Evolutionary conservation across 1,140 invertebrate species (phyloP).

Genomic region (Drosophila murphyi): DNA sequence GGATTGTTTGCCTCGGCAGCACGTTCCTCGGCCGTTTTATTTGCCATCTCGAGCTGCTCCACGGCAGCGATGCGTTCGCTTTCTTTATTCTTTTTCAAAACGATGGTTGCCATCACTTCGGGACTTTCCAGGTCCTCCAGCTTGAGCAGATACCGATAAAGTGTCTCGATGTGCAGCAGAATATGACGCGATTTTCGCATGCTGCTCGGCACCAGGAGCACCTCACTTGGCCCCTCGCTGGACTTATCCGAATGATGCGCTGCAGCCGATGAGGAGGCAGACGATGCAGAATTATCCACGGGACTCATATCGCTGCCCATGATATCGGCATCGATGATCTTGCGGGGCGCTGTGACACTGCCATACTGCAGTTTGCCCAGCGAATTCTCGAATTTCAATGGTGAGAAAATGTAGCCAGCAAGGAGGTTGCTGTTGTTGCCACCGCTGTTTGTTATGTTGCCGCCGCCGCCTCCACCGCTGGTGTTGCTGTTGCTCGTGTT

Average conservation of each 20-base stretch:
- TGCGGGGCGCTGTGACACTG: slow-evolving; percentile 96
- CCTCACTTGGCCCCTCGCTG: slow-evolving; percentile 43
- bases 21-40: slow-evolving; percentile 69
- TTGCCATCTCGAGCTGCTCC: slow-evolving; percentile 84
- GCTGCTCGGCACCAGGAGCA: slow-evolving; percentile 60
- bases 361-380: slow-evolving; percentile 93
- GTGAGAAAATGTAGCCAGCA: slow-evolving; percentile 87
- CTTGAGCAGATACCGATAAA: slow-evolving; percentile 89
- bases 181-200: slow-evolving; percentile 89
- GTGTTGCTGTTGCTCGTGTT: slow-evolving; percentile 60
- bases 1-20: slow-evolving; percentile 79
- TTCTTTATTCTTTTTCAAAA: slow-evolving; percentile 87
- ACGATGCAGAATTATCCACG: slow-evolving; percentile 62
- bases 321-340: slow-evolving; percentile 95
- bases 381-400: slow-evolving; percentile 96
- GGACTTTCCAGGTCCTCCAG: slow-evolving; percentile 91
- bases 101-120: slow-evolving; percentile 87
- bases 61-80: slow-evolving; percentile 85
- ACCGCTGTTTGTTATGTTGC: slow-evolving; percentile 71
- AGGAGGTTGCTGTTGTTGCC: slow-evolving; percentile 84
- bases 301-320: slow-evolving; percentile 85
- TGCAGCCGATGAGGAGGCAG: slow-evolving; percentile 52
- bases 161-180: slow-evolving; percentile 91
- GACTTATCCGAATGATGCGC: slow-evolving; percentile 36
- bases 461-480: slow-evolving; percentile 6